Evolutionary conservation across 1,140 invertebrate species (phyloP).

Genomic region (Halyomorpha halys): DNA sequence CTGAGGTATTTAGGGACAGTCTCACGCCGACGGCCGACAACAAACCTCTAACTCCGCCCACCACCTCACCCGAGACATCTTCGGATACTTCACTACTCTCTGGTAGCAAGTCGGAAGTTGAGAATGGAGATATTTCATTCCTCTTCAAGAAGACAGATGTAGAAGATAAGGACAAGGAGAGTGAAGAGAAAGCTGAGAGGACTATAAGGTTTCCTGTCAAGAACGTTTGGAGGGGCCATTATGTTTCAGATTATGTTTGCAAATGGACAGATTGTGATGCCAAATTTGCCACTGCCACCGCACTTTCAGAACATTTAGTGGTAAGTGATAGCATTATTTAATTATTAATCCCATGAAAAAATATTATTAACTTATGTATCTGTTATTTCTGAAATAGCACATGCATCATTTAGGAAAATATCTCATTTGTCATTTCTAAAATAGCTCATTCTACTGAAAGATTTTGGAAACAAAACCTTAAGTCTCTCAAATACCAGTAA

Average conservation of each 20-base stretch:
- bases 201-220: conserved; percentile 63
- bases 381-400: no score
- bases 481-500: no score
- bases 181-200: conserved; percentile 36
- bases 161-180: background rate
- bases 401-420: no score
- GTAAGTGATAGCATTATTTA: conserved; percentile 36
- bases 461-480: no score
- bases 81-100: background rate
- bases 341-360: no score
- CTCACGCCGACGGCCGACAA: background rate
- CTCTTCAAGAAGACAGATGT: background rate
- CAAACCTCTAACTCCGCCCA: background rate
- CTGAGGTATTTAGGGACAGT: background rate
- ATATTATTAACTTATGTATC: no score
- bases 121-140: conserved; percentile 1
- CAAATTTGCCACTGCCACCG: conserved; percentile 61
- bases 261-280: conserved; percentile 75
- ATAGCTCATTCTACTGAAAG: no score
- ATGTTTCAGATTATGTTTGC: conserved; percentile 49
- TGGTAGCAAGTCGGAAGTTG: background rate
- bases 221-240: conserved; percentile 37
- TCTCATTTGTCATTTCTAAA: no score
- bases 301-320: conserved; percentile 82
- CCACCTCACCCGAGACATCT: background rate